Evolutionary conservation across 2,888 invertebrate species (phyloP), one percentile per base, ranked within the genome.

Genomic region (Xestobium rufovillosum): DNA sequence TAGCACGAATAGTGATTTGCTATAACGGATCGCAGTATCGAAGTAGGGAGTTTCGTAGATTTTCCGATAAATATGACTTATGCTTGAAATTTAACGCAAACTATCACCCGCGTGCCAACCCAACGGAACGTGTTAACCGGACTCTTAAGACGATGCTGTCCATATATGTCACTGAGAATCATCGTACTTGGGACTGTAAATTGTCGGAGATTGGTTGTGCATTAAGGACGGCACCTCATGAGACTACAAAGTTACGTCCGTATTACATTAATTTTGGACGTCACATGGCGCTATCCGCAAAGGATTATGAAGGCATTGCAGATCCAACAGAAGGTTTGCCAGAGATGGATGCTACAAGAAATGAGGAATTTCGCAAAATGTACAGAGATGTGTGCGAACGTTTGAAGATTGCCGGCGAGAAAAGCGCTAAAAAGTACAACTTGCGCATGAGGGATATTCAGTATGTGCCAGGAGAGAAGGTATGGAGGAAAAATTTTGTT

Each of bases 71-170:
- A 10, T 48, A 41, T 27, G 38, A 44, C 1, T 26, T 19, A 8
- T n/a, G n/a, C n/a, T 8, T 19, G 6, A 19, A 19, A n/a, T 19
- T 8, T n/a, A 8, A n/a, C n/a, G 23, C 23, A 6, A 19, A 19
- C n/a, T 19, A 19, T n/a, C 23, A 19, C 23, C 23, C 23, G 6
- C 23, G n/a, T 6, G 23, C 23, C 23, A 19, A 19, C n/a, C 23
- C 23, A 19, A 19, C 23, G 6, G 23, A 19, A 19, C 23, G 23
- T 19, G 23, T 8, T 8, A 19, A 19, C 6, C n/a, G 23, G 23
- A 50, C 53, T 0, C 38, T 57, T 1, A 42, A 50, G 3, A 48
- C 49, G 3, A 49, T 46, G 25, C 48, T 56, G 6, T 28, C 52
- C 4, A 38, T 51, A 0, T 55, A 43, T 27, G 34, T 47, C 3